Conservation (phyloP, 2,113 vertebrate genomes). For the Malurus cyaneus region DNA sequence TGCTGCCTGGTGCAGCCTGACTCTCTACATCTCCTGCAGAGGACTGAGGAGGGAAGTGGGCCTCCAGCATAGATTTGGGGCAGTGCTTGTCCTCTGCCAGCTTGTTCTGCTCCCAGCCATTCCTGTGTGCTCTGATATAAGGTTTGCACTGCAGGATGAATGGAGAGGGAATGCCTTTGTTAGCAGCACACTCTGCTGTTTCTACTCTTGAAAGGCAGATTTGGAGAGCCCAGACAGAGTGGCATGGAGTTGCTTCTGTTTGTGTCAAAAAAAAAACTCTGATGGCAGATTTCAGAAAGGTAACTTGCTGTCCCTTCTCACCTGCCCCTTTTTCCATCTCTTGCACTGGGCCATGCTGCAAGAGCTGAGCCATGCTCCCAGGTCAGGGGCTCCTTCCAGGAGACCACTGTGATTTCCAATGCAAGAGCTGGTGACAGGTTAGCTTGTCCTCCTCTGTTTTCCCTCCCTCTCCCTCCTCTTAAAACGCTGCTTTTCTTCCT, state of each 20-base stretch:
- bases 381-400: neutral
- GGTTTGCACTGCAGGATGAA: neutral
- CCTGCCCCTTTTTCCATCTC: neutral
- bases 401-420: neutral
- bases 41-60: neutral
- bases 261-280: neutral
- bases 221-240: neutral
- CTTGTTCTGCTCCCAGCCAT: neutral
- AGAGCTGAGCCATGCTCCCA: neutral
- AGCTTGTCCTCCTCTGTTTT: neutral
- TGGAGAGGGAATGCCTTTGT: neutral
- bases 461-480: neutral
- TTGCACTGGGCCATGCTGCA: neutral
- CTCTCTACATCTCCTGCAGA: neutral
- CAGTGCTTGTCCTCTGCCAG: neutral
- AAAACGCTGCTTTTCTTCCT: neutral
- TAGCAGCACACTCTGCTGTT: neutral
- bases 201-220: neutral
- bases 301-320: neutral
- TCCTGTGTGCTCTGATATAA: neutral
- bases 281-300: neutral
- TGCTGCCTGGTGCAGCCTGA: rapidly evolving
- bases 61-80: neutral
- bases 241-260: neutral
- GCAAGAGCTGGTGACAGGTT: neutral